phyloP scores from a whole-genome alignment of 2,888 invertebrate genomes.

The Dasysyrphus tricinctus region DNA sequence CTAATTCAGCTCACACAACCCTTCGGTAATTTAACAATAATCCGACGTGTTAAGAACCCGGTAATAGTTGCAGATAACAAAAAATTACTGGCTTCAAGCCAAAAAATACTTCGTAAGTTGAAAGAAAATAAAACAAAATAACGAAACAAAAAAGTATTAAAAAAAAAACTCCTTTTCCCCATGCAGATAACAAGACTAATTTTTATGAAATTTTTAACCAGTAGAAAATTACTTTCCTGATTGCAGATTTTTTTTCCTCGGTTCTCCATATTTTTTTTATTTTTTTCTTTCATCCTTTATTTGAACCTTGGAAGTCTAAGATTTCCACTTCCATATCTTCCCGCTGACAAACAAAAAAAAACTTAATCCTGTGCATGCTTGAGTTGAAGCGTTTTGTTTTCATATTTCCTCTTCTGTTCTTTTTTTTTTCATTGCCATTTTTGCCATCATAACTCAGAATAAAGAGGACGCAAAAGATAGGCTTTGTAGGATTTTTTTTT shows the following conservation, averaged over 20 bases:
- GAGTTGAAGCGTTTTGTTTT: constrained; percentile 47
- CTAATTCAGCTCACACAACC: constrained; percentile 3
- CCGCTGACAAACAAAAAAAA: constrained; percentile 21
- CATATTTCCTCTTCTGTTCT: background rate
- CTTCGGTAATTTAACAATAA: constrained; percentile 67
- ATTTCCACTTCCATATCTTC: constrained; percentile 17
- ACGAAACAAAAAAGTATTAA: constrained; percentile 3
- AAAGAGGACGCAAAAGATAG: constrained; percentile 3
- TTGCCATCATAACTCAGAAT: background rate
- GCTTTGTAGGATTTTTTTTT: constrained; percentile 22
- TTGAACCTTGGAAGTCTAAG: constrained; percentile 34
- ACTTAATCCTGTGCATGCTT: constrained; percentile 66
- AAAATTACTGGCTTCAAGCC: constrained; percentile 64
- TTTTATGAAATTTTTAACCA: constrained; percentile 68
- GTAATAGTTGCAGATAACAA: constrained; percentile 69
- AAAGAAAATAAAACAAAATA: constrained; percentile 8
- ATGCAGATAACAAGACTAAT: constrained; percentile 65
- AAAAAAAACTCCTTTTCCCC: constrained; percentile 13
- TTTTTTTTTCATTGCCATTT: constrained; percentile 42
- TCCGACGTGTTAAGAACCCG: constrained; percentile 74
- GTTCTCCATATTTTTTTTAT: background rate
- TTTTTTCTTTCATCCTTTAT: constrained; percentile 20
- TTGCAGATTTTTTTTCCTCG: constrained; percentile 14
- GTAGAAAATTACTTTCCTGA: constrained; percentile 63
- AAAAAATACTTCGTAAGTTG: constrained; percentile 40